Evolutionary conservation across 1,140 invertebrate species (phyloP).

Genomic region (Leucophenga varia): DNA sequence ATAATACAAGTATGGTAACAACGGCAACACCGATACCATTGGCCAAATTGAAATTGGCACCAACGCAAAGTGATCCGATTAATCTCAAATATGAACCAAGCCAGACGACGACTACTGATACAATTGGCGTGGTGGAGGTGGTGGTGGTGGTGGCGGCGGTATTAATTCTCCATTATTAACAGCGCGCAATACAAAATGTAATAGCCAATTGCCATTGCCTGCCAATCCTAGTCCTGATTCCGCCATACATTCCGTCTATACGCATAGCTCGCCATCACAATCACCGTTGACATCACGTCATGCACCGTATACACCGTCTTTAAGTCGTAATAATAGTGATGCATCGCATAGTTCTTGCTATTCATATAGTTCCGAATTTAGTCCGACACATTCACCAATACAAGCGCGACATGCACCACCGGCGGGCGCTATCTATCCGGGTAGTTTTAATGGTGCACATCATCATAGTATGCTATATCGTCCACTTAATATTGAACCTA

Average conservation of each 20-base stretch:
- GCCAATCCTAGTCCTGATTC: constrained; percentile 78
- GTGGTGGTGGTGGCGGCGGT: constrained; percentile 61
- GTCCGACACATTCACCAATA: constrained; percentile 84
- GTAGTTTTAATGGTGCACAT: constrained; percentile 58
- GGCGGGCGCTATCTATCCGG: constrained; percentile 14
- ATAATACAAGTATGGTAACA: too few relatives aligned
- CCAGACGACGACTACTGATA: constrained; percentile 2
- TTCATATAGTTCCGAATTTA: constrained; percentile 73
- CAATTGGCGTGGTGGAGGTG: constrained; percentile 25
- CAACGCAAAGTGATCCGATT: constrained; percentile 52
- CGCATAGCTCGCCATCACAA: constrained; percentile 76
- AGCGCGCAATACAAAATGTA: constrained; percentile 40
- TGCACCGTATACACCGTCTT: constrained; percentile 73
- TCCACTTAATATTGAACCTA: constrained; percentile 43
- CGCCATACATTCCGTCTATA: constrained; percentile 83
- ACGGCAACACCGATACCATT: neutral
- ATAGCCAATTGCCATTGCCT: constrained; percentile 56
- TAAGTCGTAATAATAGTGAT: constrained; percentile 87
- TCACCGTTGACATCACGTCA: constrained; percentile 83
- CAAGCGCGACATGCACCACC: constrained; percentile 61
- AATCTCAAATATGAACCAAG: constrained; percentile 53
- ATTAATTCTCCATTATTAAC: constrained; percentile 51
- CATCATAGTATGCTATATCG: constrained; percentile 60
- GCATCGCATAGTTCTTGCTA: constrained; percentile 83
- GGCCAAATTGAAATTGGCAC: constrained; percentile 38